Percentiles rank a stretch among this genome's conserved stretches.
Evolutionary conservation across 2,113 vertebrate species (phyloP).

Genomic region (Phoxinus phoxinus): DNA sequence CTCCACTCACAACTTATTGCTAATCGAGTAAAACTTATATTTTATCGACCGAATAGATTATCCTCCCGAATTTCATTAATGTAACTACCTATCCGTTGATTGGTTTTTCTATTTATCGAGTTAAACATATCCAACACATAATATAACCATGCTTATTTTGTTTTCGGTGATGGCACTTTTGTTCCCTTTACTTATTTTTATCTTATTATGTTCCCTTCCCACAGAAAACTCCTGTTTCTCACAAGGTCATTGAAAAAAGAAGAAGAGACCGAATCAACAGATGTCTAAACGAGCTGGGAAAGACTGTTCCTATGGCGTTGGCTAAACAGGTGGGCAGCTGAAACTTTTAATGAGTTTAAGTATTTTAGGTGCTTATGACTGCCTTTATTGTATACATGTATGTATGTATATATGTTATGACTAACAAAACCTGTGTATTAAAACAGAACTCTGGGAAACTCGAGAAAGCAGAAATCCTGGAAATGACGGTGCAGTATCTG

Average conservation of each 20-base stretch:
- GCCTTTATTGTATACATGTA: neutral
- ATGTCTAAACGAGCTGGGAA: constrained; percentile 92
- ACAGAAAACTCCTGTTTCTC: constrained; percentile 93
- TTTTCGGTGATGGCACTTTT: neutral
- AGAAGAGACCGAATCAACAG: constrained; percentile 94
- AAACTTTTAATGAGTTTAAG: neutral
- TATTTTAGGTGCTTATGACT: neutral
- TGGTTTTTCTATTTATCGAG: neutral
- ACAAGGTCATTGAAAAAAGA: constrained; percentile 97
- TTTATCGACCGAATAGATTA: neutral
- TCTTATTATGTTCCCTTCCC: neutral
- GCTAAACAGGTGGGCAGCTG: constrained; percentile 89
- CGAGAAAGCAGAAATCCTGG: constrained; percentile 97
- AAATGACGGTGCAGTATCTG: constrained; percentile 98
- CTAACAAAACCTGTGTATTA: neutral
- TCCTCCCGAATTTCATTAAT: neutral
- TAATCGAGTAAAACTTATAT: neutral
- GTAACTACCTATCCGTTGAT: neutral
- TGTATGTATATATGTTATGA: neutral
- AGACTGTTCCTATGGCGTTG: constrained; percentile 95
- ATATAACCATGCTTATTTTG: neutral
- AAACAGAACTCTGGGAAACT: constrained; percentile 93
- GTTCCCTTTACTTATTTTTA: neutral
- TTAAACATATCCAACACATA: neutral
- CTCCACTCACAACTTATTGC: neutral